Conservation (phyloP, 1,140 invertebrate genomes). For the Oscheius sp. region DNA sequence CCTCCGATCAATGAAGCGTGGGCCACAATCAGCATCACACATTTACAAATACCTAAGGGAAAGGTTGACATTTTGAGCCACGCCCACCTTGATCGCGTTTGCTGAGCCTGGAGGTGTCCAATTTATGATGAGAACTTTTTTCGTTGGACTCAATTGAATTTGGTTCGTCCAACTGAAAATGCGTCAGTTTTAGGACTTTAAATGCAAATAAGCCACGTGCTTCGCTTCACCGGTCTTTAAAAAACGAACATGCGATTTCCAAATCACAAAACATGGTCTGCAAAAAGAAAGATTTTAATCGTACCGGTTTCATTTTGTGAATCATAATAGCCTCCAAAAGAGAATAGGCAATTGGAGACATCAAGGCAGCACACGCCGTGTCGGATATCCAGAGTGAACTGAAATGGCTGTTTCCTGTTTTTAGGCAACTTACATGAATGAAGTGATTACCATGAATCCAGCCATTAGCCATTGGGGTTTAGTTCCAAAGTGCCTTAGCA, state of each 20-base stretch:
- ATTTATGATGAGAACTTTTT: too few relatives aligned
- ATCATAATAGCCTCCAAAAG: constrained; percentile 34
- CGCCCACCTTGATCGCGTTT: too few relatives aligned
- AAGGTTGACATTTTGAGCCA: neutral
- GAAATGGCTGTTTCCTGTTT: neutral
- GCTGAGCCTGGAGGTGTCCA: too few relatives aligned
- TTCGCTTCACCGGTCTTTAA: too few relatives aligned
- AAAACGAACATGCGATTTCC: too few relatives aligned
- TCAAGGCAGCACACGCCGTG: constrained; percentile 40
- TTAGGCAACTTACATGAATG: constrained; percentile 53
- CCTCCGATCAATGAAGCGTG: constrained; percentile 64
- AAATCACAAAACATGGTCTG: too few relatives aligned
- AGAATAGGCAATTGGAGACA: constrained; percentile 41
- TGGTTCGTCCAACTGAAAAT: too few relatives aligned
- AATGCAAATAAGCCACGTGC: too few relatives aligned
- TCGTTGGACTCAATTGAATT: too few relatives aligned
- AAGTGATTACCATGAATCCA: constrained; percentile 62
- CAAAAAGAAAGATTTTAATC: neutral
- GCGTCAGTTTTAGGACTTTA: too few relatives aligned
- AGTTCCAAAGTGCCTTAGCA: constrained; percentile 60
- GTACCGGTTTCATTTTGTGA: constrained; percentile 11
- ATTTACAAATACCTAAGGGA: constrained; percentile 44
- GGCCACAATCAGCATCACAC: constrained; percentile 59
- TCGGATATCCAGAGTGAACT: constrained; percentile 64
- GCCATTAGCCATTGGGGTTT: constrained; percentile 60